phyloP scores from a whole-genome alignment of 2,113 vertebrate species.

The Heterotis niloticus region DNA sequence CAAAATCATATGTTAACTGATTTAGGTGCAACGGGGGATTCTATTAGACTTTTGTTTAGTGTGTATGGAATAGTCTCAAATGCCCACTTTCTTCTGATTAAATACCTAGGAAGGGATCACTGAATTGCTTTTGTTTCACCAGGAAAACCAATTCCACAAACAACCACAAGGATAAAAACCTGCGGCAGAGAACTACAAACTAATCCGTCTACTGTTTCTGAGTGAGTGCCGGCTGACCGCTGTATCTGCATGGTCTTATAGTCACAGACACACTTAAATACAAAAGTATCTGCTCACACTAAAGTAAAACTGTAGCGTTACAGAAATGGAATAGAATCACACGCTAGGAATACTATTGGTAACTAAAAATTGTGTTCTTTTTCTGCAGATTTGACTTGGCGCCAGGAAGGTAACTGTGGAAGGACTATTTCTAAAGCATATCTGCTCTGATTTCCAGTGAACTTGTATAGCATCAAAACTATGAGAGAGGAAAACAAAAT shows the following conservation, averaged over 20 bases:
- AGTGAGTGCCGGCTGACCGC: conserved; percentile 49
- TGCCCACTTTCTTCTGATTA: background rate
- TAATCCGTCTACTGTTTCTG: conserved; percentile 60
- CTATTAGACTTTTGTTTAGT: background rate
- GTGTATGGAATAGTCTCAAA: background rate
- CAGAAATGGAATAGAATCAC: background rate
- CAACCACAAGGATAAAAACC: conserved; percentile 99
- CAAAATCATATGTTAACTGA: too few relatives aligned
- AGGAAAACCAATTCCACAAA: conserved; percentile 99
- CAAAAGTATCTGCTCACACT: background rate
- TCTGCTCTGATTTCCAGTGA: conserved; percentile 44
- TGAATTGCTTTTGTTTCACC: conserved; percentile 35
- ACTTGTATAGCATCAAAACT: conserved; percentile 44
- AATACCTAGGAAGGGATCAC: conserved; percentile 13
- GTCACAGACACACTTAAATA: background rate
- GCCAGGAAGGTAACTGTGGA: conserved; percentile 62
- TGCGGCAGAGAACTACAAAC: conserved; percentile 98
- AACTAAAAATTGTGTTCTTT: conserved; percentile 25
- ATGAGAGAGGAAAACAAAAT: conserved; percentile 59
- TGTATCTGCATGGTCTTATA: background rate
- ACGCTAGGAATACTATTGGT: background rate
- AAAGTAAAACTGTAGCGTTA: too few relatives aligned
- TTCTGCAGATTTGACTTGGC: conserved; percentile 59
- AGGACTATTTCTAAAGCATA: conserved; percentile 46
- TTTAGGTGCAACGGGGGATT: too few relatives aligned